Conservation (phyloP, 2,113 vertebrate genomes). For the Ellobius talpinus region DNA sequence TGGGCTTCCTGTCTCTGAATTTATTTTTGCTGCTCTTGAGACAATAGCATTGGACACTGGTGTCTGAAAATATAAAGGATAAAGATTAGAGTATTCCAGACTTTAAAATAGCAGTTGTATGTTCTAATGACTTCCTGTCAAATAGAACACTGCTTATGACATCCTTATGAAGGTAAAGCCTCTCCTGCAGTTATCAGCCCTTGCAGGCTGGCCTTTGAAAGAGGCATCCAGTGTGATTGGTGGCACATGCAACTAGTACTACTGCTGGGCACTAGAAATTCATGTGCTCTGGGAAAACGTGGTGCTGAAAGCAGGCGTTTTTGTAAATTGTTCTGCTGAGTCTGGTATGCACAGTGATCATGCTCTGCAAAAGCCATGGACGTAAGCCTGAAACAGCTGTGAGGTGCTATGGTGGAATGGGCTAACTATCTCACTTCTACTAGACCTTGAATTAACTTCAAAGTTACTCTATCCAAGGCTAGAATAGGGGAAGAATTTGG, state of each 20-base stretch:
- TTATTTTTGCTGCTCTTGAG: constrained; percentile 47
- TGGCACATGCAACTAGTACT: background rate
- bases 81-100: constrained; percentile 69
- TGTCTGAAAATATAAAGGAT: constrained; percentile 72
- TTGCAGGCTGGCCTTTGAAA: background rate
- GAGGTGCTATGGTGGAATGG: background rate
- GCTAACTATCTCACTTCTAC: background rate
- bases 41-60: constrained; percentile 59
- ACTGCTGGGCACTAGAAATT: background rate
- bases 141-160: constrained; percentile 60
- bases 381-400: background rate
- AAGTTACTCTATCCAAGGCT: background rate
- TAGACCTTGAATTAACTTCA: background rate
- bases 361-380: background rate
- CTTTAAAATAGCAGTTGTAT: constrained; percentile 70
- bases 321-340: background rate
- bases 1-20: constrained; percentile 73
- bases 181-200: background rate
- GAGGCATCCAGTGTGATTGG: background rate
- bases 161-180: constrained; percentile 68
- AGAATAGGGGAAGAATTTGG: background rate
- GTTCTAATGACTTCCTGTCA: constrained; percentile 63
- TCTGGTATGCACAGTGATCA: background rate
- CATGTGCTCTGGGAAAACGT: constrained; percentile 4
- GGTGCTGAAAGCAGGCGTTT: background rate